phyloP scores from a whole-genome alignment of 2,888 invertebrate genomes.

The Tetrapedia diversipes region DNA sequence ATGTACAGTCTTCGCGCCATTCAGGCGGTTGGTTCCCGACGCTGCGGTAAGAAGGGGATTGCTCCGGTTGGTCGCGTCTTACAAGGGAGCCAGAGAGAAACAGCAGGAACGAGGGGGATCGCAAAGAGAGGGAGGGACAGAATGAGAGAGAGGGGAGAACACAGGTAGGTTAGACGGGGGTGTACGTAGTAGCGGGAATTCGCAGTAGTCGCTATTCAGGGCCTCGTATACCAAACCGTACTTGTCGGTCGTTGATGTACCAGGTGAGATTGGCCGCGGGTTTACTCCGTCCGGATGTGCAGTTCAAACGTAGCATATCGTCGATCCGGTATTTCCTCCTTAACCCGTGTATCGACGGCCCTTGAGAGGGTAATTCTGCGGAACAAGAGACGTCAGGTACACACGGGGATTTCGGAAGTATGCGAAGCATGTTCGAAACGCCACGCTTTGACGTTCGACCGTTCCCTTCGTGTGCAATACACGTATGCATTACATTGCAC shows the following conservation, averaged over 20 bases:
- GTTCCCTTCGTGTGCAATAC: background rate
- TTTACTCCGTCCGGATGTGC: slow-evolving; percentile 78
- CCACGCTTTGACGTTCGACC: slow-evolving; percentile 58
- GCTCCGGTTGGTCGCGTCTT: slow-evolving; percentile 21
- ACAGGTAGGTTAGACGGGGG: background rate
- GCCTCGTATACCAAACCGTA: slow-evolving; percentile 54
- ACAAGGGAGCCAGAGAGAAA: slow-evolving; percentile 13
- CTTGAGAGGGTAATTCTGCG: slow-evolving; percentile 78
- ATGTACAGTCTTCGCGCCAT: background rate
- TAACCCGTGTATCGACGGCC: slow-evolving; percentile 79
- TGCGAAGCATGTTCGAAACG: slow-evolving; percentile 62
- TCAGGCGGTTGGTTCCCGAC: background rate
- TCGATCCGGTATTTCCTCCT: slow-evolving; percentile 78
- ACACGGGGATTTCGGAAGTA: slow-evolving; percentile 53
- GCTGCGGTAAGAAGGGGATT: background rate
- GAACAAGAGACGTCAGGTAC: slow-evolving; percentile 57
- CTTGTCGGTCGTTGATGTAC: slow-evolving; percentile 81
- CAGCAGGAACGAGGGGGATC: background rate
- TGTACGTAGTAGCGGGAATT: slow-evolving; percentile 4
- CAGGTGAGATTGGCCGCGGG: slow-evolving; percentile 81
- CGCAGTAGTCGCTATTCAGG: slow-evolving; percentile 12
- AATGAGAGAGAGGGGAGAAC: background rate
- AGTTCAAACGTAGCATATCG: slow-evolving; percentile 77
- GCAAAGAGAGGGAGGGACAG: background rate
- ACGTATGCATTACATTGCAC: no score